Percentiles rank a stretch among this genome's conserved stretches.
phyloP scores from a whole-genome alignment of 37 sponge, comb jelly and placozoan species.

The Chondrosia reniformis region DNA sequence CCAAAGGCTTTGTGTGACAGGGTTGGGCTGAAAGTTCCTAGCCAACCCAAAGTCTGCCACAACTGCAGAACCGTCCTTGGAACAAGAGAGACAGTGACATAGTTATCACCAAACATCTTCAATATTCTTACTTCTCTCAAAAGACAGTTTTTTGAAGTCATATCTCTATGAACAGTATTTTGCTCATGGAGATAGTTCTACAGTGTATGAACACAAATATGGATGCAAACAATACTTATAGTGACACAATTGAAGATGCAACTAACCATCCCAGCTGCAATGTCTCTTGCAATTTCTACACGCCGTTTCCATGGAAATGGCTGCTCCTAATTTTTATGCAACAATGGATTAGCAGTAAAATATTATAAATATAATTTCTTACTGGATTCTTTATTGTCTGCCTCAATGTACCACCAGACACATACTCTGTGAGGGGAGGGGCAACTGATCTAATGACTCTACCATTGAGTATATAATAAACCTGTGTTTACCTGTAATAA shows the following conservation, averaged over 20 bases:
- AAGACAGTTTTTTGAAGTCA: constrained; percentile 82
- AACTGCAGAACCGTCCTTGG: constrained; percentile 72
- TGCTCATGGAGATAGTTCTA: constrained; percentile 79
- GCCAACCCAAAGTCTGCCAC: constrained; percentile 90
- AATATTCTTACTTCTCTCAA: constrained; percentile 56
- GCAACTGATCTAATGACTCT: background rate
- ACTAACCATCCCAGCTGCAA: constrained; percentile 90
- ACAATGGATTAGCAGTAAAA: background rate
- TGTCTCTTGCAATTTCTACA: constrained; percentile 71
- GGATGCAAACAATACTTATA: background rate
- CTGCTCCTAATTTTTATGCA: constrained; percentile 13
- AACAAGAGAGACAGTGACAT: background rate
- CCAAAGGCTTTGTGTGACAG: constrained; percentile 11
- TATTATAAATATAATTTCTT: background rate
- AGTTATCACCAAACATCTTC: background rate
- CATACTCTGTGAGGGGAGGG: constrained; percentile 44
- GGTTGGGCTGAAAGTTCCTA: constrained; percentile 35
- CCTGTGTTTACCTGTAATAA: constrained; percentile 57
- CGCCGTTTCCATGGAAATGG: constrained; percentile 63
- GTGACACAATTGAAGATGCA: background rate
- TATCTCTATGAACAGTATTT: constrained; percentile 75
- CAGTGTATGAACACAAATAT: background rate
- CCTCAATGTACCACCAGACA: constrained; percentile 80
- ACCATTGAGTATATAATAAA: background rate
- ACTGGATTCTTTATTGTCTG: constrained; percentile 43